Base-by-base conservation (phyloP, 2,113 vertebrate genomes). In the Fulmarus glacialis region DNA sequence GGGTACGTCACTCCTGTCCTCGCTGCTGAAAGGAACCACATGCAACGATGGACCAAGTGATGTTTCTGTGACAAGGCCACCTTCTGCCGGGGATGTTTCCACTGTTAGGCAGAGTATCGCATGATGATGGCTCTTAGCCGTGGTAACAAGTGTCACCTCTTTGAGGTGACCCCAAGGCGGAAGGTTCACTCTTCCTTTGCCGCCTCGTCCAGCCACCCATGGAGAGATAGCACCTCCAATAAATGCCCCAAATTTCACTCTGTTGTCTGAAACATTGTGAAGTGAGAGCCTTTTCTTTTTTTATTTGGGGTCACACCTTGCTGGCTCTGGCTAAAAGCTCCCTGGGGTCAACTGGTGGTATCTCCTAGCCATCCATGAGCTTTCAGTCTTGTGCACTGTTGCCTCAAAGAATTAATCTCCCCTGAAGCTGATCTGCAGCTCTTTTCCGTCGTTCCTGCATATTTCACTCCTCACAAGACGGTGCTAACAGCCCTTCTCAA, bases 401-500 rank as follows among this genome's bases (percentile, higher is more conserved):
- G 36, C 40, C 53, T 48, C 7, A 1, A 55, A 75, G 77, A 64
- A 92, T 42, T 45, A 15, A 56, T 45, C 74, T 70, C 71, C 7
- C 40, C 40, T 11, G 4, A 87, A 89, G 83, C 36, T 53, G n/a
- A 70, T 82, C 53, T 93, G 75, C 62, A 93, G 77, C 71, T 67
- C 71, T 70, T 67, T 50, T 63, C 84, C 71, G 63, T 47, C 40
- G 1, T 38, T 74, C 60, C 72, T 90, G 75, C 21, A 11, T 73
- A 82, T 90, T 81, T 82, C 53, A 48, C 43, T 93, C 67, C 85
- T 87, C 60, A 56, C 29, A 78, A 81, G 66, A 47, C 0, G 19
- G 60, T 53, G 68, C 36, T 92, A 93, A 91, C 45, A 55, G 71
- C 68, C 55, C 68, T 87, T 92, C 83, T 86, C 78, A 63, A 72